Conservation (phyloP, 2,888 invertebrate genomes). For the Hedya salicella region DNA sequence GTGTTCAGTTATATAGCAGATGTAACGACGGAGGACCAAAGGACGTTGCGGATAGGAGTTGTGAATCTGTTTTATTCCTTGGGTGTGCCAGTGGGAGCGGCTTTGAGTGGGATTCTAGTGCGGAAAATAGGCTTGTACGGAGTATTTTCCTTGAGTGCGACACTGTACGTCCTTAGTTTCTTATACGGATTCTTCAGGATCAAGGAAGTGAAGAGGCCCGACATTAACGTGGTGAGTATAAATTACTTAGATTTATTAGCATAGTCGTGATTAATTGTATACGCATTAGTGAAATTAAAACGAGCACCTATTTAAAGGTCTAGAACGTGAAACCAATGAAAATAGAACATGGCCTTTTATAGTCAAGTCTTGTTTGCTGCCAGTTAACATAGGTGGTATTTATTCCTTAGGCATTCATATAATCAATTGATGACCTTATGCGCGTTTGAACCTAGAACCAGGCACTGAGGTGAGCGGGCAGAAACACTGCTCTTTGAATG, state of each 20-base stretch:
- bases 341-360: constrained; percentile 5
- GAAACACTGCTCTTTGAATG: constrained; percentile 14
- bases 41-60: constrained; percentile 94
- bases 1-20: constrained; percentile 96
- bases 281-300: constrained; percentile 2
- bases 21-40: constrained; percentile 92
- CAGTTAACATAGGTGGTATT: neutral
- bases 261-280: constrained; percentile 12
- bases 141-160: constrained; percentile 91
- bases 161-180: constrained; percentile 90
- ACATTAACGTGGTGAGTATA: constrained; percentile 67
- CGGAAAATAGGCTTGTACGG: constrained; percentile 92
- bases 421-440: constrained; percentile 27
- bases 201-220: constrained; percentile 86
- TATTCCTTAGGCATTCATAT: neutral
- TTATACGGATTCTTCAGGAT: constrained; percentile 90
- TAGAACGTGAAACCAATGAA: constrained; percentile 1
- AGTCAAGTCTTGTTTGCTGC: neutral
- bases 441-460: constrained; percentile 12
- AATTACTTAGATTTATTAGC: constrained; percentile 31
- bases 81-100: constrained; percentile 95
- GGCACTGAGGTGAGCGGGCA: constrained; percentile 26
- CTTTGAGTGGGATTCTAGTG: constrained; percentile 92
- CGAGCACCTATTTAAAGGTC: constrained; percentile 10
- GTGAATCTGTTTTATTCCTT: constrained; percentile 95